Evolutionary conservation across 2,888 invertebrate species (phyloP).

Genomic region (Nowickia ferox): DNA sequence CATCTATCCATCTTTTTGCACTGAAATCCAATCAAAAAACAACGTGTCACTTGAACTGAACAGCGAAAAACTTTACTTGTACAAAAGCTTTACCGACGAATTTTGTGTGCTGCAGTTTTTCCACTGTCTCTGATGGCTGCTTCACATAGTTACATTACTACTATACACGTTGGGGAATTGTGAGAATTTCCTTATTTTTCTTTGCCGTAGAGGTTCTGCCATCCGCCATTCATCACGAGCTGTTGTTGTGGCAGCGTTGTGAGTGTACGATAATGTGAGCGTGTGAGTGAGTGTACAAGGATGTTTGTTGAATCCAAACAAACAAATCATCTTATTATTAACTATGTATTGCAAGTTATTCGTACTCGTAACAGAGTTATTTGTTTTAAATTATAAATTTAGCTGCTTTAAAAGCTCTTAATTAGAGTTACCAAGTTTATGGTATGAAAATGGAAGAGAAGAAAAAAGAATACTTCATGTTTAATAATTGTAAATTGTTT

Average conservation of each 20-base stretch:
- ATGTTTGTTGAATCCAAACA: constrained; percentile 10
- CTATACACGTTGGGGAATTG: constrained; percentile 73
- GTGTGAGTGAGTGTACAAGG: constrained; percentile 26
- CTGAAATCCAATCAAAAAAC: constrained; percentile 71
- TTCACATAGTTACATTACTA: constrained; percentile 48
- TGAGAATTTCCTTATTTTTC: constrained; percentile 73
- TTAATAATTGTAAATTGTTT: constrained; percentile 29
- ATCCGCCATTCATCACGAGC: constrained; percentile 58
- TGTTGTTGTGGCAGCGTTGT: constrained; percentile 1
- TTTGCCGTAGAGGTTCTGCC: constrained; percentile 15
- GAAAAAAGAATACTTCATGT: constrained; percentile 16
- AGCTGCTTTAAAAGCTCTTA: constrained; percentile 51
- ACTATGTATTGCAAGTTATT: constrained; percentile 14
- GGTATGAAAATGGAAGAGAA: constrained; percentile 2
- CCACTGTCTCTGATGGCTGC: constrained; percentile 51
- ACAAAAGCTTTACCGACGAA: constrained; percentile 62
- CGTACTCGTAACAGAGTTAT: constrained; percentile 51
- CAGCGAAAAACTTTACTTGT: constrained; percentile 43
- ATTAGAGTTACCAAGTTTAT: constrained; percentile 38
- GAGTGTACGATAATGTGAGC: constrained; percentile 9
- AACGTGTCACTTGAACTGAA: constrained; percentile 57
- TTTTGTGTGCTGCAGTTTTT: constrained; percentile 32
- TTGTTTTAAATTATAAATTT: constrained; percentile 63
- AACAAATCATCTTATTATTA: constrained; percentile 53
- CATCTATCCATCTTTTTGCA: constrained; percentile 55